Conservation (phyloP, 1,140 invertebrate species). For the Atta texana region DNA sequence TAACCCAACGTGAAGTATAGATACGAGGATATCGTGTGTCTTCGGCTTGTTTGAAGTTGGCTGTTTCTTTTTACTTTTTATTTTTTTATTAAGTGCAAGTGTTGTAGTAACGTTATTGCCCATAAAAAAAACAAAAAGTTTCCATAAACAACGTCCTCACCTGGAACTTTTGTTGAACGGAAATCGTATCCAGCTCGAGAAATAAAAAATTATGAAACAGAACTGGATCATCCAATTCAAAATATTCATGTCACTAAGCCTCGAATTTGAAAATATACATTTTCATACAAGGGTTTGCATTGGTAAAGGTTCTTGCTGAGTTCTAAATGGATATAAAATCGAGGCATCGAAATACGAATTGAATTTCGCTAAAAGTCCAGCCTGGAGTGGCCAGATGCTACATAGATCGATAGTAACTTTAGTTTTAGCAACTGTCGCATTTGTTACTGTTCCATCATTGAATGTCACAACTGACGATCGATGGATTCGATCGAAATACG, state of each 20-base stretch:
- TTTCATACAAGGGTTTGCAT: background rate
- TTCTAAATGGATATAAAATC: slow-evolving; percentile 10
- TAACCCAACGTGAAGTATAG: slow-evolving; percentile 7
- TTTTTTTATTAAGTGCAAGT: background rate
- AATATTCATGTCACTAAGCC: background rate
- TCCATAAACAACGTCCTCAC: background rate
- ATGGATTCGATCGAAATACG: slow-evolving; percentile 35
- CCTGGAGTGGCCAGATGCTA: background rate
- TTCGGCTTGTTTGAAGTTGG: too few relatives aligned
- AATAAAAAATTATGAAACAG: background rate
- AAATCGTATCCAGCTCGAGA: background rate
- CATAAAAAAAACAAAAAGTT: background rate
- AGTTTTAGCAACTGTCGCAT: slow-evolving; percentile 23
- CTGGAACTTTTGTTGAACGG: background rate
- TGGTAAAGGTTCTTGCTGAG: background rate
- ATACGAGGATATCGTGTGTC: background rate
- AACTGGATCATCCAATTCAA: background rate
- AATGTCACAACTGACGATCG: slow-evolving; percentile 19
- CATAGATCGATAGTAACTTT: slow-evolving; percentile 22
- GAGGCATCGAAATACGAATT: background rate
- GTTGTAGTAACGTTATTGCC: background rate
- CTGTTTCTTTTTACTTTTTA: background rate
- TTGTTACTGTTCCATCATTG: slow-evolving; percentile 32
- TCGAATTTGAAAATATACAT: background rate
- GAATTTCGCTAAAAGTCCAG: slow-evolving; percentile 28